Conservation (phyloP, 2,797 vertebrate genomes). For the Selene dorsalis region DNA sequence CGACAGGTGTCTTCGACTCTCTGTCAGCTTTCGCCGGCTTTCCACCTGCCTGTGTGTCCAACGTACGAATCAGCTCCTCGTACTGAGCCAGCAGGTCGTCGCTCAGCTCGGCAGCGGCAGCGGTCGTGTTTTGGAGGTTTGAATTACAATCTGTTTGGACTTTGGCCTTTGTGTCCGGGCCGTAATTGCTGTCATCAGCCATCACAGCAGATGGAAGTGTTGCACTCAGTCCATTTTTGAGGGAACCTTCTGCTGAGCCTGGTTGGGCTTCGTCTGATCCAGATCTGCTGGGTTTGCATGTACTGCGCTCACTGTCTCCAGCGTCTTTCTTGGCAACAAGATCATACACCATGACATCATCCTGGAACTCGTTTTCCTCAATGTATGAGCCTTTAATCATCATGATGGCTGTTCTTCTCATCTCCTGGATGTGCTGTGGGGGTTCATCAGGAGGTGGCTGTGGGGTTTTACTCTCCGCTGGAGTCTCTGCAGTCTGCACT, state of each 20-base stretch:
- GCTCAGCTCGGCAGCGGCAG: slow-evolving; percentile 57
- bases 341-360: slow-evolving; percentile 95
- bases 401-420: slow-evolving; percentile 92
- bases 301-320: slow-evolving; percentile 62
- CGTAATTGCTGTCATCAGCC: slow-evolving; percentile 61
- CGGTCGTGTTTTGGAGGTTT: slow-evolving; percentile 48
- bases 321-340: slow-evolving; percentile 92
- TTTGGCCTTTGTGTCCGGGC: slow-evolving; percentile 52
- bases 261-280: slow-evolving; percentile 33
- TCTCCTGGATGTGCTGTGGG: slow-evolving; percentile 92
- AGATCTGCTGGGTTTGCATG: slow-evolving; percentile 13
- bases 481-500: slow-evolving; percentile 83
- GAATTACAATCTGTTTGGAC: slow-evolving; percentile 63
- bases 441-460: slow-evolving; percentile 62
- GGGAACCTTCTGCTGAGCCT: slow-evolving; percentile 18
- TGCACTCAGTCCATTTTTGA: slow-evolving; percentile 76
- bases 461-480: slow-evolving; percentile 56
- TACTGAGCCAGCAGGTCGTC: slow-evolving; percentile 91
- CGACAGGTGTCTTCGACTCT: slow-evolving; percentile 69
- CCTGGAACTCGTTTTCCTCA: slow-evolving; percentile 96
- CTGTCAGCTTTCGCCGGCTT: slow-evolving; percentile 69
- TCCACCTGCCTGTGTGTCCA: slow-evolving; percentile 79
- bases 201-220: slow-evolving; percentile 50
- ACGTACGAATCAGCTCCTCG: slow-evolving; percentile 91
- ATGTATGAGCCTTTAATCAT: slow-evolving; percentile 93